A percentile compares a stretch with the other conserved stretches of the same genome.
These are phyloP conservation scores for Macrostomum lignano DNA, from an alignment of 1,140 invertebrate genomes.

Conservation along the genomic window DNA sequence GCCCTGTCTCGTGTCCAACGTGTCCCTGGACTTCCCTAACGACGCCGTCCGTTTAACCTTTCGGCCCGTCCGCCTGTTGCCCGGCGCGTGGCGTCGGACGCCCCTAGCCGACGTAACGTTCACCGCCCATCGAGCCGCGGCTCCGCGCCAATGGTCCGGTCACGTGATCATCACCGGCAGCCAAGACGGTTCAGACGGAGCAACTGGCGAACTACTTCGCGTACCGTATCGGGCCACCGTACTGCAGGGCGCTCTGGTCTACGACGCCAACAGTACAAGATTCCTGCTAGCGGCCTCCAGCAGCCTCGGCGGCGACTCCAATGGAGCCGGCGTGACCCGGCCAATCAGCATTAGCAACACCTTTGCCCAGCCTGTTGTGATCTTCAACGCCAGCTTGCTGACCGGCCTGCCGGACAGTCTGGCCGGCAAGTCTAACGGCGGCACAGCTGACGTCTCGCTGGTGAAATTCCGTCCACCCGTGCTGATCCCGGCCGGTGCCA, in stretches of 20 bases:
- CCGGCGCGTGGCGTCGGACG: constrained; percentile 34
- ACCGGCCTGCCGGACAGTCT: no score
- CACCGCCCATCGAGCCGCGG: constrained; percentile 38
- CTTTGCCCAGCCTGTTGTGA: no score
- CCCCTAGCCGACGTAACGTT: constrained; percentile 42
- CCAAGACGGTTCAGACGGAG: no score
- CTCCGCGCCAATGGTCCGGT: constrained; percentile 30
- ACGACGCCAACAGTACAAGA: constrained; percentile 14
- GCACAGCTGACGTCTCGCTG: no score
- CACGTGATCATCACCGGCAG: constrained; percentile 38
- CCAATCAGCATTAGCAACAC: no score
- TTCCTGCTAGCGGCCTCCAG: constrained; percentile 11
- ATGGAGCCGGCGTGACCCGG: no score
- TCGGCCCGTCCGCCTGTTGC: constrained; percentile 34
- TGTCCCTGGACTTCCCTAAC: constrained; percentile 25
- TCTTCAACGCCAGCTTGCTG: no score
- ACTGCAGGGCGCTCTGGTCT: constrained; percentile 24
- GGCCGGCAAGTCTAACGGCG: no score
- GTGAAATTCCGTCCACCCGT: no score
- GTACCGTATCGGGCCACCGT: constrained; percentile 29
- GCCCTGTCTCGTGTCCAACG: constrained; percentile 17
- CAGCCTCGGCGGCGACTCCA: constrained; percentile 10
- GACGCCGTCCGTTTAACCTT: constrained; percentile 30
- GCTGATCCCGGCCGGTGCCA: no score
- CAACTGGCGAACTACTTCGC: no score